Percentiles rank a stretch among this genome's conserved stretches.
phyloP scores from a whole-genome alignment of 2,797 vertebrate species.

The Rhyacichthys aspro region DNA sequence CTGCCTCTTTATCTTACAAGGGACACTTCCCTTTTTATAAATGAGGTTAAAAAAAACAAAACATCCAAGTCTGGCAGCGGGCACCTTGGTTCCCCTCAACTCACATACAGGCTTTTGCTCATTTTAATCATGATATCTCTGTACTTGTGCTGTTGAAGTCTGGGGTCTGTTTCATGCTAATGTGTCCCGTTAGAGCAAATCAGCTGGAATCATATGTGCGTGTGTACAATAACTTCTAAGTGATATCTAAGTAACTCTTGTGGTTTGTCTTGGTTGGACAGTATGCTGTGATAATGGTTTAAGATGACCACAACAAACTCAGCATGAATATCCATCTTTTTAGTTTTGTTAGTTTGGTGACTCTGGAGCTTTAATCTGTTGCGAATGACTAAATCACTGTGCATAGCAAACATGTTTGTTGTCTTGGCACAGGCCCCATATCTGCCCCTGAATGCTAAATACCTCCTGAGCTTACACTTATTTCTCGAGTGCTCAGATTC shows the following conservation, averaged over 20 bases:
- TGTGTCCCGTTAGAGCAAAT: neutral
- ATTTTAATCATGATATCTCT: neutral
- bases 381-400: neutral
- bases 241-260: too few species aligned
- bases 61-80: neutral
- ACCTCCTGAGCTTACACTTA: slow-evolving; percentile 27
- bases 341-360: neutral
- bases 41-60: slow-evolving; percentile 1
- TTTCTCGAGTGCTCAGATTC: slow-evolving; percentile 32
- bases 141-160: neutral
- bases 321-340: neutral
- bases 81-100: slow-evolving; percentile 3
- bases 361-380: neutral
- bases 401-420: slow-evolving; percentile 8
- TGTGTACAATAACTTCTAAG: too few species aligned
- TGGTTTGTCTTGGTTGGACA: too few species aligned
- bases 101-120: neutral
- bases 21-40: slow-evolving; percentile 6
- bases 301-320: neutral
- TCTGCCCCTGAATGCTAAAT: slow-evolving; percentile 32
- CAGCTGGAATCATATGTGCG: too few species aligned
- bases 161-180: neutral
- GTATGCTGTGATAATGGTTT: too few species aligned
- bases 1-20: neutral
- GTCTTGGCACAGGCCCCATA: neutral